Evolutionary conservation across 2,888 invertebrate species (phyloP).

Genomic region (Caenorhabditis sp.): DNA sequence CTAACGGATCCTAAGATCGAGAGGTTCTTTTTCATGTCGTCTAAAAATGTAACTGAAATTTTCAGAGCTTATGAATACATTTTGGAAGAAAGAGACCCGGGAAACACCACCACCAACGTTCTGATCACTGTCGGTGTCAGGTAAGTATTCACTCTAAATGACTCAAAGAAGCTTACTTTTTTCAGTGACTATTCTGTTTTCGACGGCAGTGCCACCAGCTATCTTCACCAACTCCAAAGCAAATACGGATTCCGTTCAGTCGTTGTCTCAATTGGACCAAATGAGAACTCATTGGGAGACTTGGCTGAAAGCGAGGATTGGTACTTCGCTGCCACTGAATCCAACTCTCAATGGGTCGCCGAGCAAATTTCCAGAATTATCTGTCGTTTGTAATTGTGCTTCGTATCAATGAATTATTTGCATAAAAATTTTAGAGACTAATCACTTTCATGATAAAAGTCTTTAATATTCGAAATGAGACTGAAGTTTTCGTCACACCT

Average conservation of each 20-base stretch:
- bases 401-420: background rate
- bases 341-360: conserved; percentile 53
- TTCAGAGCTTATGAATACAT: conserved; percentile 54
- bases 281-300: background rate
- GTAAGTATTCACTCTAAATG: conserved; percentile 23
- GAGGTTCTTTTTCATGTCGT: conserved; percentile 1
- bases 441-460: too few species aligned
- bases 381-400: conserved; percentile 45
- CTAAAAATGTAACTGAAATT: background rate
- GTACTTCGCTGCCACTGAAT: conserved; percentile 40
- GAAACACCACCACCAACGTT: conserved; percentile 25
- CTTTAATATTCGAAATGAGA: too few species aligned
- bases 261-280: conserved; percentile 24
- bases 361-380: conserved; percentile 58
- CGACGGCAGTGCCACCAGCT: conserved; percentile 27
- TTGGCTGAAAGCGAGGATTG: conserved; percentile 39
- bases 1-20: conserved; percentile 37
- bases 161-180: background rate
- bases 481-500: background rate
- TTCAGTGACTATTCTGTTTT: conserved; percentile 20
- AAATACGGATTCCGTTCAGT: conserved; percentile 21
- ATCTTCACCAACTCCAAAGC: conserved; percentile 29
- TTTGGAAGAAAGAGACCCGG: conserved; percentile 38
- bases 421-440: background rate
- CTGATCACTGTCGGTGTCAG: conserved; percentile 53